These are phyloP conservation scores for Apodemia hepburni DNA, from an alignment of 2,888 invertebrate species.

Conservation along the genomic window DNA sequence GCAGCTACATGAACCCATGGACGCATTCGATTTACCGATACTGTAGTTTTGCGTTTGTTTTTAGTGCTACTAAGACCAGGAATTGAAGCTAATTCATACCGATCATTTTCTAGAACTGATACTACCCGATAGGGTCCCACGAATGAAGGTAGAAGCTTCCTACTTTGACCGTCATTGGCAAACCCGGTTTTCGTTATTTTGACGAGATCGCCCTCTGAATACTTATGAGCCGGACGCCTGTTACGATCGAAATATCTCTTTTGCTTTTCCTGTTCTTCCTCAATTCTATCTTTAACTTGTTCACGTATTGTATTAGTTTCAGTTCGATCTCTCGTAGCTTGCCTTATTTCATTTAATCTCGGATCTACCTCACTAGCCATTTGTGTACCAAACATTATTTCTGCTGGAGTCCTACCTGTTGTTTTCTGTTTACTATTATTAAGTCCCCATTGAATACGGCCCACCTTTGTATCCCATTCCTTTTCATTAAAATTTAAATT, in stretches of 20 bases:
- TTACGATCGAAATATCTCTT: background rate
- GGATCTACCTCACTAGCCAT: slow-evolving; percentile 26
- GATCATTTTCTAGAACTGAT: background rate
- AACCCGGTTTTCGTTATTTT: background rate
- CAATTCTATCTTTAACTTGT: background rate
- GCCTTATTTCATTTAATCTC: background rate
- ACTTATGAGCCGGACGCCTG: background rate
- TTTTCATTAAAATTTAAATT: slow-evolving; percentile 36
- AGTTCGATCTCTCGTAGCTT: background rate
- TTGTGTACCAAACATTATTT: slow-evolving; percentile 28
- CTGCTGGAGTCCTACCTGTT: slow-evolving; percentile 32
- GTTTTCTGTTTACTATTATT: slow-evolving; percentile 37
- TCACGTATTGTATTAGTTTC: background rate
- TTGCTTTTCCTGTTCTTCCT: background rate
- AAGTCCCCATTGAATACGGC: slow-evolving; percentile 34
- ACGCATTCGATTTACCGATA: background rate
- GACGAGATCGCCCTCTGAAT: background rate
- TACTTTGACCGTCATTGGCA: background rate
- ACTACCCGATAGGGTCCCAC: background rate
- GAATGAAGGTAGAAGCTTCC: background rate
- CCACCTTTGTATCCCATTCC: slow-evolving; percentile 43
- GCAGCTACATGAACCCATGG: background rate
- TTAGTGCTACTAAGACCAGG: background rate
- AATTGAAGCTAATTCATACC: background rate
- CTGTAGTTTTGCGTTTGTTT: background rate